Evolutionary conservation across 2,888 invertebrate species (phyloP).

Genomic region (Temnothorax unifasciatus): DNA sequence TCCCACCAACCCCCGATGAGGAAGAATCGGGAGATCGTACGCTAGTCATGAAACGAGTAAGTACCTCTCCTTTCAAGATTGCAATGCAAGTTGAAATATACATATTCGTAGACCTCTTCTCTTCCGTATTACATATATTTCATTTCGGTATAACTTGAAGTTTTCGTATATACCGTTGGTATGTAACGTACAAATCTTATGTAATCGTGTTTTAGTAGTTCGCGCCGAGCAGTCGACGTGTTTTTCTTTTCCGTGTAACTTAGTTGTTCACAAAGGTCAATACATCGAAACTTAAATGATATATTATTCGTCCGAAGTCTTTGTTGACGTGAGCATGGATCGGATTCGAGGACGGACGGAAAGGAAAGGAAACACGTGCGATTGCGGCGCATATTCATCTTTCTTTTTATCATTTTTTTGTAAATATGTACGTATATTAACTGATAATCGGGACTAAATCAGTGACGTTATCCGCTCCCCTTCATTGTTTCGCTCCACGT

Average conservation of each 20-base stretch:
- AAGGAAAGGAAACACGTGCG: slow-evolving; percentile 55
- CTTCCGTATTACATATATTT: slow-evolving; percentile 57
- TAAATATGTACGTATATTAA: slow-evolving; percentile 64
- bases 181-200: slow-evolving; percentile 65
- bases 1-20: slow-evolving; percentile 98
- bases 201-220: slow-evolving; percentile 73
- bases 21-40: slow-evolving; percentile 95
- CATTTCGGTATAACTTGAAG: slow-evolving; percentile 63
- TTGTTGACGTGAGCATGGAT: background rate
- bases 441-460: slow-evolving; percentile 66
- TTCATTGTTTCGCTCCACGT: slow-evolving; percentile 61
- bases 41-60: slow-evolving; percentile 96
- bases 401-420: slow-evolving; percentile 40
- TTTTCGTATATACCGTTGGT: slow-evolving; percentile 64
- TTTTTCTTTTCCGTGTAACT: slow-evolving; percentile 49
- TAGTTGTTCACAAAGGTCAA: background rate
- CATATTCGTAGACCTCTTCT: slow-evolving; percentile 69
- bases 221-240: slow-evolving; percentile 59
- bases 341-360: background rate
- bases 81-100: slow-evolving; percentile 76
- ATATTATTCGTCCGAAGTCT: background rate
- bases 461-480: slow-evolving; percentile 60
- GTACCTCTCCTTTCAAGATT: slow-evolving; percentile 83
- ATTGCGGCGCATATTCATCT: slow-evolving; percentile 64
- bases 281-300: background rate